Evolutionary conservation across 2,797 vertebrate genomes (phyloP).

Genomic region (Nannoperca australis): DNA sequence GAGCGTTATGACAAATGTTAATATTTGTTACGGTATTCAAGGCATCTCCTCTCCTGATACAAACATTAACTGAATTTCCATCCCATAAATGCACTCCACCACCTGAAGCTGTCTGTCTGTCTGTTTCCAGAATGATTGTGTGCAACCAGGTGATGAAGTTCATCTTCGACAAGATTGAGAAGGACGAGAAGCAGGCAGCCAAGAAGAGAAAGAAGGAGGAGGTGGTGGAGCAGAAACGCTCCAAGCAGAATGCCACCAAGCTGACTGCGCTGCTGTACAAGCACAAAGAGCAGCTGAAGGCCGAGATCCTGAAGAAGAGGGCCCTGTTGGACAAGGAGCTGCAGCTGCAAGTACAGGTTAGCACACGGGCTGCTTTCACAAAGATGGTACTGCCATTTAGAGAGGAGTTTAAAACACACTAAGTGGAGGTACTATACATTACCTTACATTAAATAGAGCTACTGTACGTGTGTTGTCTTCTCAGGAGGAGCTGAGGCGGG

Average conservation of each 20-base stretch:
- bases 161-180: conserved; percentile 98
- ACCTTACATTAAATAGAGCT: neutral
- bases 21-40: neutral
- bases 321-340: conserved; percentile 97
- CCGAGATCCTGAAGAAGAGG: conserved; percentile 97
- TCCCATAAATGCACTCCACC: neutral
- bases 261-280: conserved; percentile 97
- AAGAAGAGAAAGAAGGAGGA: conserved; percentile 97
- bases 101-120: neutral
- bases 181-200: conserved; percentile 98
- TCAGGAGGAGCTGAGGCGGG: conserved; percentile 96
- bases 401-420: neutral
- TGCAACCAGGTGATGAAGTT: conserved; percentile 99
- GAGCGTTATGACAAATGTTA: neutral
- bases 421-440: neutral
- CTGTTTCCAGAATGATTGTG: conserved; percentile 92
- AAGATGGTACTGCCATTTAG: too few relatives aligned
- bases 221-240: conserved; percentile 96
- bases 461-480: neutral
- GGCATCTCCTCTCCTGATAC: neutral
- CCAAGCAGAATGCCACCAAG: conserved; percentile 95
- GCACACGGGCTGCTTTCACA: conserved; percentile 5
- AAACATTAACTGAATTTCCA: accelerated
- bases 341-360: conserved; percentile 97
- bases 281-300: conserved; percentile 97